Percentiles rank a stretch among this genome's conserved stretches.
phyloP scores from a whole-genome alignment of 2,888 invertebrate species.

The Norana najaformis region DNA sequence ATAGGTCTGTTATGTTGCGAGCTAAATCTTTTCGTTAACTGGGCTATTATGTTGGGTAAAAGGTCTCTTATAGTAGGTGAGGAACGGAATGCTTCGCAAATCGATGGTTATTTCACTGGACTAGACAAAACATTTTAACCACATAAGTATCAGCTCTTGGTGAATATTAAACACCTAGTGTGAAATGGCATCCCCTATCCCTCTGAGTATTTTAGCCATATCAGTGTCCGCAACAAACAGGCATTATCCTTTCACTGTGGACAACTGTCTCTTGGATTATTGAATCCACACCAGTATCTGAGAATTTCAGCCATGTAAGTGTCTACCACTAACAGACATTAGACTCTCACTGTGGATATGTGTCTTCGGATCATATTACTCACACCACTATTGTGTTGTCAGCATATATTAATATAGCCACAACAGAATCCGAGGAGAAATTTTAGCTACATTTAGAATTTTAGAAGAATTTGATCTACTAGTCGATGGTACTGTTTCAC shows the following conservation, averaged over 20 bases:
- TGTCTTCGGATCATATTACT: no score
- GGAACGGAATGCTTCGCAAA: not conserved
- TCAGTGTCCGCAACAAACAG: not conserved
- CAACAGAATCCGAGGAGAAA: not conserved
- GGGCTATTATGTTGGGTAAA: no score
- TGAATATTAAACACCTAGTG: not conserved
- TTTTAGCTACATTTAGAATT: not conserved
- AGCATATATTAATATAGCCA: not conserved
- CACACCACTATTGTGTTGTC: not conserved
- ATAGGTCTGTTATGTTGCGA: no score
- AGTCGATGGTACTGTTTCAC: not conserved
- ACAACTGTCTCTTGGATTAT: no score
- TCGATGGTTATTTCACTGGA: not conserved
- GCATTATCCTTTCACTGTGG: slow-evolving; percentile 2
- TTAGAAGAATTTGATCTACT: not conserved
- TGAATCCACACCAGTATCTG: not conserved
- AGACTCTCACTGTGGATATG: not conserved
- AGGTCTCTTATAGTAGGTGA: not conserved
- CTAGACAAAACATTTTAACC: not conserved
- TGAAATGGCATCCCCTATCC: no score
- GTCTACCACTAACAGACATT: not conserved
- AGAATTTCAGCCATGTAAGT: not conserved
- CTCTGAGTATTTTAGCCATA: not conserved
- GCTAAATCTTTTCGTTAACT: no score
- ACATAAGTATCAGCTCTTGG: not conserved